phyloP scores from a whole-genome alignment of 1,140 invertebrate species.

The Zaprionus tsacasi region DNA sequence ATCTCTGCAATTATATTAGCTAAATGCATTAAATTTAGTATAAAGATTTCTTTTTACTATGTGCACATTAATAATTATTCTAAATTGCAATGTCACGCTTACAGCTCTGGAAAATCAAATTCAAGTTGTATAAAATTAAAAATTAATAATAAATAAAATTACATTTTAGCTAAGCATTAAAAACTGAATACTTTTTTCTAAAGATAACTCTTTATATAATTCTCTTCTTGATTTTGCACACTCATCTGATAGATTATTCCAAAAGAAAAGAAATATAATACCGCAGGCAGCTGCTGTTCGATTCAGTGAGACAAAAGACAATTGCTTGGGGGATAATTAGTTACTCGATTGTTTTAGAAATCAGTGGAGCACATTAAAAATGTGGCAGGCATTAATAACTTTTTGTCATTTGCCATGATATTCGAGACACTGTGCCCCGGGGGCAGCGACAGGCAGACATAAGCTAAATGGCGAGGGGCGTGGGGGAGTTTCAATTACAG shows the following conservation, averaged over 20 bases:
- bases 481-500: conserved; percentile 40
- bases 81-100: neutral
- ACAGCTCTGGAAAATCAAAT: no score
- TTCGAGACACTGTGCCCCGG: conserved; percentile 28
- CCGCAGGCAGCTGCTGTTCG: neutral
- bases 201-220: no score
- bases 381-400: conserved; percentile 7
- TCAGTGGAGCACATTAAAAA: conserved; percentile 10
- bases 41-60: no score
- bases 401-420: conserved; percentile 10
- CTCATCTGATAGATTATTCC: no score
- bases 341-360: conserved; percentile 17
- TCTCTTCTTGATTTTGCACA: no score
- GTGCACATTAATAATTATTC: no score
- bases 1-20: no score
- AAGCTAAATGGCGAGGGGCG: conserved; percentile 17
- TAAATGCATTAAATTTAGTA: no score
- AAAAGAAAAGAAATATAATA: neutral
- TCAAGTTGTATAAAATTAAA: no score
- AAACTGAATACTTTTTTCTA: no score
- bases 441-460: conserved; percentile 19
- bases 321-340: conserved; percentile 2
- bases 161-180: no score
- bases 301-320: neutral
- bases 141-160: no score